Conservation (phyloP, 2,888 invertebrate species). For the Alcis repandata region DNA sequence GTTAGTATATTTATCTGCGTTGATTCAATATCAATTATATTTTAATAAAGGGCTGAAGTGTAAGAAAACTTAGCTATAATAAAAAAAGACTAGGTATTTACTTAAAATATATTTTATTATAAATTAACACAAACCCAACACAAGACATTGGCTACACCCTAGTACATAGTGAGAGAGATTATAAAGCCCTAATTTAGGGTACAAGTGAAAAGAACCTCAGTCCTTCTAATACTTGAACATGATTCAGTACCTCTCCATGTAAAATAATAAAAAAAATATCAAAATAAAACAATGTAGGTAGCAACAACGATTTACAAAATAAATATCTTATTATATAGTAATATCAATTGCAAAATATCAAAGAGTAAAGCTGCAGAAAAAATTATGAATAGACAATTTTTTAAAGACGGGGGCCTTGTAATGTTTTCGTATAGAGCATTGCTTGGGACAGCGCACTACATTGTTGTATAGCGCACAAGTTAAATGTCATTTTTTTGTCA, state of each 20-base stretch:
- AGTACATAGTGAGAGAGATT: constrained; percentile 79
- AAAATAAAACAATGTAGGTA: constrained; percentile 49
- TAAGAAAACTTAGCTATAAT: background rate
- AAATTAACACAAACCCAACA: constrained; percentile 86
- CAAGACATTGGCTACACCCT: constrained; percentile 80
- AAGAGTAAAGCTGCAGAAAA: background rate
- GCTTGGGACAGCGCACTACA: no score
- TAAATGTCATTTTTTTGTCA: no score
- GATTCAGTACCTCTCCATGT: constrained; percentile 57
- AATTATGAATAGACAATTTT: background rate
- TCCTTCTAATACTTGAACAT: constrained; percentile 83
- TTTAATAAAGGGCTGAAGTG: background rate
- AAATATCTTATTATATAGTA: constrained; percentile 21
- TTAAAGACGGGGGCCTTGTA: no score
- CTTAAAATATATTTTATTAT: constrained; percentile 85
- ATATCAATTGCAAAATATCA: constrained; percentile 16
- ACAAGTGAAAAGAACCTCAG: constrained; percentile 84
- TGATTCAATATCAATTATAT: background rate
- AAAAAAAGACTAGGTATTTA: constrained; percentile 29
- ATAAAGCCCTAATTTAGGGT: constrained; percentile 86
- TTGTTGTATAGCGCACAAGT: no score
- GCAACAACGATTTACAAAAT: constrained; percentile 16
- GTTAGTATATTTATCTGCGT: no score
- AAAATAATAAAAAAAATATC: constrained; percentile 44
- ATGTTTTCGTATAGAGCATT: no score